Percentiles rank a stretch among this genome's conserved stretches.
phyloP scores from a whole-genome alignment of 2,797 vertebrate species.

The Bucorvus abyssinicus region DNA sequence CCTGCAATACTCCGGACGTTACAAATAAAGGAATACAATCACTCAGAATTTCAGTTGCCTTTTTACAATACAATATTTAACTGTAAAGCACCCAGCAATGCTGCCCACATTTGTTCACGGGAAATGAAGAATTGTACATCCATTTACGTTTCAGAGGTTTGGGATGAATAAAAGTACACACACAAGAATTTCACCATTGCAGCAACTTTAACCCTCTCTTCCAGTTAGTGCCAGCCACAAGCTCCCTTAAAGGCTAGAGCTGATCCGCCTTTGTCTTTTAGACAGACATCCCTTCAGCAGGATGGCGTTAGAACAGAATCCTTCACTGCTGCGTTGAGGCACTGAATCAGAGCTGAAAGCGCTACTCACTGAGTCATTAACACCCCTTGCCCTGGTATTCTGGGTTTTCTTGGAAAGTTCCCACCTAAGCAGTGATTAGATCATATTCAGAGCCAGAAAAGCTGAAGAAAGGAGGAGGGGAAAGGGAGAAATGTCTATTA shows the following conservation, averaged over 20 bases:
- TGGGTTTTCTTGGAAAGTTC: conserved; percentile 15
- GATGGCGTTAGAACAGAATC: neutral
- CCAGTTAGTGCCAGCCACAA: neutral
- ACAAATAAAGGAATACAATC: neutral
- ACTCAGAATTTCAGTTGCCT: neutral
- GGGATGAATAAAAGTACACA: neutral
- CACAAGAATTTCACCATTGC: neutral
- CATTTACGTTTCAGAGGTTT: neutral
- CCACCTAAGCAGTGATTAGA: neutral
- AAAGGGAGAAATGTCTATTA: neutral
- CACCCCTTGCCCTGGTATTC: neutral
- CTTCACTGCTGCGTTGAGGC: neutral
- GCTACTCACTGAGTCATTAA: neutral
- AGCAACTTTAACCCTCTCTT: neutral
- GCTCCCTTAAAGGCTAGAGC: neutral
- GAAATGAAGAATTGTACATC: neutral
- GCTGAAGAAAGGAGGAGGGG: neutral
- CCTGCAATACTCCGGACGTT: neutral
- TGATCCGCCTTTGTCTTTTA: neutral
- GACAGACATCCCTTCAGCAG: neutral
- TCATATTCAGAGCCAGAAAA: neutral
- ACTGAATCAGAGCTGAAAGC: conserved; percentile 14
- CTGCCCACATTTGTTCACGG: neutral
- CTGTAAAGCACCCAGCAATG: neutral
- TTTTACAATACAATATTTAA: neutral